Base-by-base conservation (phyloP, 2,113 vertebrate genomes). In the Sakesphorus luctuosus region DNA sequence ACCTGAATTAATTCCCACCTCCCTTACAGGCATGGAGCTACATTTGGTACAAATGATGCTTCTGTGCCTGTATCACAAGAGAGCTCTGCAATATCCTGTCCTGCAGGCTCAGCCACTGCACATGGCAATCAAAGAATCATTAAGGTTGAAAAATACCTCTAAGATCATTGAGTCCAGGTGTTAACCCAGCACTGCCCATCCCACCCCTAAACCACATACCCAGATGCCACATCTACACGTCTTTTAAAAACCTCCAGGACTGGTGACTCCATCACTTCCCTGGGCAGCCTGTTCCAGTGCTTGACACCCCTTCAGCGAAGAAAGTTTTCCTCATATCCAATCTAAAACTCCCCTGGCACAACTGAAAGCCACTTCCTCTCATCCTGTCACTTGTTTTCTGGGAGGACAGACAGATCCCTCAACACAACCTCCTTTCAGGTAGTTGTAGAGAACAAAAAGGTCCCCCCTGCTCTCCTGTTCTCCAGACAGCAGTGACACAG, bases 131-230 rank as follows among this genome's bases (percentile, higher is more conserved):
- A 43, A 1, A 4, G 62, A 36, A 23, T 28, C 47, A 40, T 49
- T 63, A 55, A 18, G n/a, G 40, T 40, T 2, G 0, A 21, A 79
- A 56, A 90, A 49, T 8, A 13, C 31, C 56, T 49, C 35, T 3
- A 4, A 49, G 18, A 19, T 13, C 18, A 4, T 35, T 43, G 31
- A 76, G 25, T 10, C 47, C 63, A 55, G 14, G 4, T 33, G 0
- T 35, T 21, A 26, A 62, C 6, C 20, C 79, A 69, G 56, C 31
- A 55, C 21, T 71, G 40, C 25, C 40, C 18, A 56, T 11, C 5
- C 38, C 69, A 68, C 29, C 19, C 25, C 0, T 0, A 40, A 68
- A 17, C 46, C 56, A 28, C 0, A 2, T 55, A 17, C 40, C 20
- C 18, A 35, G 1, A 9, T 40, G 29, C 25, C 55, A 69, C n/a